phyloP scores from a whole-genome alignment of 2,113 vertebrate genomes.

The Macrotus californicus region DNA sequence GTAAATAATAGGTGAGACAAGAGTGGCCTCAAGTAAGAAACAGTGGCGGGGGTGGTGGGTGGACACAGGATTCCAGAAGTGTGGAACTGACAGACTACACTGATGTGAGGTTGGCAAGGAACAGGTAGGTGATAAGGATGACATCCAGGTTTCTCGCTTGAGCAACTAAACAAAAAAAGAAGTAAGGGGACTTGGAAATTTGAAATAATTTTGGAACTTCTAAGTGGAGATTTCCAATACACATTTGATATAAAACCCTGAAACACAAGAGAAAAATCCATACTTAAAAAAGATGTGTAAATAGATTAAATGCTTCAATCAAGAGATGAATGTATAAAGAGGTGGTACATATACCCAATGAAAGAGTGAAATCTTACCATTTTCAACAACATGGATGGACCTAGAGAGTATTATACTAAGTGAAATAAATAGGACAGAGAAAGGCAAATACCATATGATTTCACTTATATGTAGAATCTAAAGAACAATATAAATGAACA shows the following conservation, averaged over 20 bases:
- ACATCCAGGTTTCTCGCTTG: not conserved
- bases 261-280: not conserved
- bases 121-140: not conserved
- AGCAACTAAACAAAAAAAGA: not conserved
- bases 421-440: not conserved
- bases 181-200: not conserved
- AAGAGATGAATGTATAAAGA: not conserved
- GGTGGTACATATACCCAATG: not conserved
- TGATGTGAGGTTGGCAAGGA: too few relatives aligned
- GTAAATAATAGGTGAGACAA: not conserved
- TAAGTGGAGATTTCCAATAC: not conserved
- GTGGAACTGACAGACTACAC: not conserved
- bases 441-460: not conserved
- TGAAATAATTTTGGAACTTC: not conserved
- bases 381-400: not conserved
- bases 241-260: not conserved
- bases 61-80: not conserved
- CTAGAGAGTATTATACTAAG: not conserved
- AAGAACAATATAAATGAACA: not conserved
- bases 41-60: accelerated
- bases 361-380: not conserved
- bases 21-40: not conserved
- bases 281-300: not conserved
- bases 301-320: not conserved
- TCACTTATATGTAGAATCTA: not conserved